A percentile compares a stretch with the other conserved stretches of the same genome.
Evolutionary conservation across 2,113 vertebrate genomes (phyloP).

Genomic region (Megaceryle torquata): DNA sequence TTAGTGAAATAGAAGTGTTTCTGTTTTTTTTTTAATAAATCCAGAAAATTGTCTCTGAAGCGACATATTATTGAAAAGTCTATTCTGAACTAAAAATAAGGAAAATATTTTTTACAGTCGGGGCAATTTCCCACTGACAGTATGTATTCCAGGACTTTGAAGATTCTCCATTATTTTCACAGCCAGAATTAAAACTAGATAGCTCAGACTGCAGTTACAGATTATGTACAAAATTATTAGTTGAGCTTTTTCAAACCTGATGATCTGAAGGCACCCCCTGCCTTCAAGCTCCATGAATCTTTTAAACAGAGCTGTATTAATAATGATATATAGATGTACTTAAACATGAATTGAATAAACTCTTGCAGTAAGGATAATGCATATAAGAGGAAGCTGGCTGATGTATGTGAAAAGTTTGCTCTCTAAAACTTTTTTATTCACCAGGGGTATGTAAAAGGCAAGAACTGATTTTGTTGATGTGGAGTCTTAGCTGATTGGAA

Average conservation of each 20-base stretch:
- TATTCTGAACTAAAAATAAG: not conserved
- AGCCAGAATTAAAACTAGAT: not conserved
- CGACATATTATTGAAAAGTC: not conserved
- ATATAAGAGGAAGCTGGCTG: not conserved
- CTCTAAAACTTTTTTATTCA: not conserved
- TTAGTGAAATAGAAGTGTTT: not conserved
- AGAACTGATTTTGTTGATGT: not conserved
- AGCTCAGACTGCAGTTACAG: not conserved
- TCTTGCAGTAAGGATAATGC: not conserved
- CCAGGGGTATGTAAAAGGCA: not conserved
- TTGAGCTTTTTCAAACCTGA: not conserved
- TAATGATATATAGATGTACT: not conserved
- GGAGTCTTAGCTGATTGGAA: not conserved
- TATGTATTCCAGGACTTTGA: rapidly evolving
- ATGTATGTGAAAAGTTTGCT: not conserved
- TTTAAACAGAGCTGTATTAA: not conserved
- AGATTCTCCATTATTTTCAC: not conserved
- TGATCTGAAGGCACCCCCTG: not conserved
- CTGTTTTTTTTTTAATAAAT: not conserved
- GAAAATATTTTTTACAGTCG: not conserved
- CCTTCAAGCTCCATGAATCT: not conserved
- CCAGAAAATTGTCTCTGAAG: not conserved
- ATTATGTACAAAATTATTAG: not conserved
- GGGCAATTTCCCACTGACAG: not conserved
- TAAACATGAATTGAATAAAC: not conserved